Conservation (phyloP, 2,113 vertebrate genomes). For the Hydrochoerus hydrochaeris region DNA sequence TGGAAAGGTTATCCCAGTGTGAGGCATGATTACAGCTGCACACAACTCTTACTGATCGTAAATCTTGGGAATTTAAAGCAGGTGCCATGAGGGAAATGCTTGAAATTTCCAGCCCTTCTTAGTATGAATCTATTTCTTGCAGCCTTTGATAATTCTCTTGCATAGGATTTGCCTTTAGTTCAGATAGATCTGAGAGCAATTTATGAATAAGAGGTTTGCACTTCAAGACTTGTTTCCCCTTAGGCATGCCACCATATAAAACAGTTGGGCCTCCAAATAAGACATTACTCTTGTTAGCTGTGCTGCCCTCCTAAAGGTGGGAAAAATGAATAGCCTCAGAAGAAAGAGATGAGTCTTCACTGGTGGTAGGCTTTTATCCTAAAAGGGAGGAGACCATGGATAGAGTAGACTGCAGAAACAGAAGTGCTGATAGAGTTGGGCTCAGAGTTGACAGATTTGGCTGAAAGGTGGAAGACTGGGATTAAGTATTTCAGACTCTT, state of each 20-base stretch:
- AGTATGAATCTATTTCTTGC: conserved; percentile 2
- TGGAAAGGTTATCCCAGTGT: conserved; percentile 77
- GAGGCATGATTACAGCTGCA: conserved; percentile 69
- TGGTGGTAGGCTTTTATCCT: not conserved
- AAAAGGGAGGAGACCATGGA: not conserved
- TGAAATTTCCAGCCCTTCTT: conserved; percentile 57
- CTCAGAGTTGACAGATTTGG: not conserved
- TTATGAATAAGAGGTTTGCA: conserved; percentile 63
- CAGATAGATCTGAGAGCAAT: conserved; percentile 12
- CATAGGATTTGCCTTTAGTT: conserved; percentile 54
- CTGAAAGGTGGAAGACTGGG: not conserved
- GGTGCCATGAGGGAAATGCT: conserved; percentile 52
- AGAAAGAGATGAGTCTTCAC: not conserved
- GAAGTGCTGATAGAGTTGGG: not conserved
- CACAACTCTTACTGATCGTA: conserved; percentile 57
- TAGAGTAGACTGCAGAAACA: not conserved
- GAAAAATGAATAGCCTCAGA: not conserved
- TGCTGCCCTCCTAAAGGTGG: not conserved
- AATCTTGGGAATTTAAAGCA: conserved; percentile 76
- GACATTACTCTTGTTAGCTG: conserved; percentile 52
- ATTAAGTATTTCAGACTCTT: not conserved
- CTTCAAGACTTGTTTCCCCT: conserved; percentile 53
- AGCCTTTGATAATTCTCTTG: conserved; percentile 40
- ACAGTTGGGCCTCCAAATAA: not conserved
- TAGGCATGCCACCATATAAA: conserved; percentile 9